Base-by-base conservation (phyloP, 1,140 invertebrate species). In the Amyelois transitella region DNA sequence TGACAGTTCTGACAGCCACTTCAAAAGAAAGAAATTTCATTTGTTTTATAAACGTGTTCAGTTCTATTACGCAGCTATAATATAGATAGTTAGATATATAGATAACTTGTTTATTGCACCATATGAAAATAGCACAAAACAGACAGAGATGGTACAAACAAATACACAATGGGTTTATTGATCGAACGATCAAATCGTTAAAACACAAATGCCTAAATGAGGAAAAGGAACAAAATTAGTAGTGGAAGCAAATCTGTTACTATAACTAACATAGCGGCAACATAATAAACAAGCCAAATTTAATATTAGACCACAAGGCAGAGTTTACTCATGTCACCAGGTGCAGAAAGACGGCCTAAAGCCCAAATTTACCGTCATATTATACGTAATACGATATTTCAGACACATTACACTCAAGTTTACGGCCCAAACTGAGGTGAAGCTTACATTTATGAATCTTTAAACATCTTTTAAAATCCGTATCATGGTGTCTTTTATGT, bases 361-460 rank as follows among this genome's bases (percentile, higher is more conserved):
- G 67, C 68, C 58, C 62, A 51, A 72, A 81, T 70, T 77, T 76
- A 80, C 67, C 67, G 60, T 38, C 66, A 63, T 76, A 80, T 80
- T 76, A 78, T 74, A 77, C 67, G 69, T 81, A 74, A 78, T 75
- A 75, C 69, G 64, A 70, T 79, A 80, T 78, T 38, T 76, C 74
- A 64, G 68, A 75, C 69, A 64, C 73, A 77, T 85, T 78, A 78
- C 75, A 80, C 77, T 85, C 75, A 77, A 76, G 52, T 85, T 83
- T 83, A 85, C 69, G 81, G 81, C 74, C 61, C 64, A 51, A 64
- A 75, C 72, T 78, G 77, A 80, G 72, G 73, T 78, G 64, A 67
- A 73, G 76, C 72, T 78, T 76, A 73, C 50, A 67, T 78, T 85
- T 86, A 85, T 86, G 78, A 83, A 83, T 86, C 70, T 83, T 85